A percentile compares a stretch with the other conserved stretches of the same genome.
phyloP scores from a whole-genome alignment of 2,888 invertebrate species.

The Thera obeliscata region DNA sequence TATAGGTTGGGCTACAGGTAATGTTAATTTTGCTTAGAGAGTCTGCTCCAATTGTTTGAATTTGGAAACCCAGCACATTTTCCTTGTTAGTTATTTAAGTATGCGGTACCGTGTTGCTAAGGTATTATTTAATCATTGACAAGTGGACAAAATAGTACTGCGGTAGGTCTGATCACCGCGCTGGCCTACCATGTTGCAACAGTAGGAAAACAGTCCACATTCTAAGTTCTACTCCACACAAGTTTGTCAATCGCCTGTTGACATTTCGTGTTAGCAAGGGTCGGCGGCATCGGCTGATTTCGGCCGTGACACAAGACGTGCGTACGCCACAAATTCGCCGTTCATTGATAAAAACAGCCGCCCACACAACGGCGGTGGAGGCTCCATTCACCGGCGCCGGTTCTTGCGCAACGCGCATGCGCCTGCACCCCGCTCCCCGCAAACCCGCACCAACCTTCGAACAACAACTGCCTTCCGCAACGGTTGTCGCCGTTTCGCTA shows the following conservation, averaged over 20 bases:
- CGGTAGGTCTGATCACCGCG: slow-evolving; percentile 36
- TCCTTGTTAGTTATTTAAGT: too few species aligned
- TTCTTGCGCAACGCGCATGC: slow-evolving; percentile 74
- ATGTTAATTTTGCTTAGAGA: too few species aligned
- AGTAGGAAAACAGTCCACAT: slow-evolving; percentile 31
- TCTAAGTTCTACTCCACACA: slow-evolving; percentile 38
- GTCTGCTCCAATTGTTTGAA: not conserved
- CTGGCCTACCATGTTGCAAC: slow-evolving; percentile 34
- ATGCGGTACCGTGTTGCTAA: not conserved
- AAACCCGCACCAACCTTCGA: slow-evolving; percentile 59
- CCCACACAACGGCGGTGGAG: slow-evolving; percentile 64
- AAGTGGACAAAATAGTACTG: slow-evolving; percentile 14
- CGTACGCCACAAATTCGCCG: slow-evolving; percentile 78
- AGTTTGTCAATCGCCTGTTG: slow-evolving; percentile 60
- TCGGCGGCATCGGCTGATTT: slow-evolving; percentile 47
- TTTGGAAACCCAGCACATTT: too few species aligned
- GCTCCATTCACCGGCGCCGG: slow-evolving; percentile 80
- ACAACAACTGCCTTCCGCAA: slow-evolving; percentile 62
- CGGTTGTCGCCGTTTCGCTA: slow-evolving; percentile 47
- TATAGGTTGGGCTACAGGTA: too few species aligned
- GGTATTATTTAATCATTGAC: slow-evolving; percentile 16
- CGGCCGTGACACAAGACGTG: slow-evolving; percentile 77
- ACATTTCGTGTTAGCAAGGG: slow-evolving; percentile 74
- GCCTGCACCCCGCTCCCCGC: slow-evolving; percentile 51
- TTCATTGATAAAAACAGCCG: slow-evolving; percentile 82